Percentiles rank a stretch among this genome's conserved stretches.
Evolutionary conservation across 2,888 invertebrate species (phyloP).

Genomic region (Sialis fuliginosa): DNA sequence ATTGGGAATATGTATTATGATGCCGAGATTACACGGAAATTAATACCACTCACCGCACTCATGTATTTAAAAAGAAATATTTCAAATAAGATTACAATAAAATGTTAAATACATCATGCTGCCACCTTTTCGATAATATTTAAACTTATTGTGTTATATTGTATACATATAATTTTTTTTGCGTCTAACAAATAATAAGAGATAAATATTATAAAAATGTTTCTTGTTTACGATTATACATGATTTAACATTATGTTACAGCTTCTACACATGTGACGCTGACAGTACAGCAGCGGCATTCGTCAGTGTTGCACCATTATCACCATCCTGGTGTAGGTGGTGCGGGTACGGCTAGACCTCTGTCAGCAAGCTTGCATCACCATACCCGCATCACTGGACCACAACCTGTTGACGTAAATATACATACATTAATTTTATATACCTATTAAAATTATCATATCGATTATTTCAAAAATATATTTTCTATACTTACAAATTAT

Average conservation of each 20-base stretch:
- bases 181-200: background rate
- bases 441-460: background rate
- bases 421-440: background rate
- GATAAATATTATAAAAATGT: background rate
- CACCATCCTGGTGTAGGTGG: conserved; percentile 29
- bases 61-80: too few relatives aligned
- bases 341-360: conserved; percentile 19
- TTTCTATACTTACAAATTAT: too few relatives aligned
- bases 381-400: conserved; percentile 59
- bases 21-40: too few relatives aligned
- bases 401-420: conserved; percentile 75
- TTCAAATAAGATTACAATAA: too few relatives aligned
- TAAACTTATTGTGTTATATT: too few relatives aligned
- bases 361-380: conserved; percentile 19
- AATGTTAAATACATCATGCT: too few relatives aligned
- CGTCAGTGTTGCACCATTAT: conserved; percentile 20
- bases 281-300: conserved; percentile 43
- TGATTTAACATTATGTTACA: conserved; percentile 20
- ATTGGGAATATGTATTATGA: too few relatives aligned
- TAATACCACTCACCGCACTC: too few relatives aligned
- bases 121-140: too few relatives aligned
- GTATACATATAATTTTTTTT: background rate
- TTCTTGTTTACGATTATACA: too few relatives aligned
- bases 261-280: conserved; percentile 49
- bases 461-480: background rate